Evolutionary conservation across 2,797 vertebrate genomes (phyloP).

Genomic region (Oryzias dopingdopingensis): DNA sequence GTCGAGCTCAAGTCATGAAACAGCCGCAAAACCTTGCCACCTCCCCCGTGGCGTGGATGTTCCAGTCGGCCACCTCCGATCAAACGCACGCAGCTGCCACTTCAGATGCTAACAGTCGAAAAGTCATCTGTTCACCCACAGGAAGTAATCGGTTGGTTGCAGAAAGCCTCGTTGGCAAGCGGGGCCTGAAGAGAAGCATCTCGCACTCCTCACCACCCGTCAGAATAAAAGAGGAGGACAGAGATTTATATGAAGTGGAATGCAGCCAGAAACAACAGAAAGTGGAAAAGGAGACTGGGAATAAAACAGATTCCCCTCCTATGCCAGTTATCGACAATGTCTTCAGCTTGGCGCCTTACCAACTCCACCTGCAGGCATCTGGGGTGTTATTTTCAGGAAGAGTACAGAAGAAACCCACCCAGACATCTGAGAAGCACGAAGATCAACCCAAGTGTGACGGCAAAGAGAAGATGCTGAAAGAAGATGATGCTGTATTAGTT

Average conservation of each 20-base stretch:
- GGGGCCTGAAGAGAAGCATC: constrained; percentile 43
- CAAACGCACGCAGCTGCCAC: constrained; percentile 19
- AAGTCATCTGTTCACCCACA: constrained; percentile 36
- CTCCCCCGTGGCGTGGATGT: constrained; percentile 51
- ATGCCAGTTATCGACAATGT: constrained; percentile 94
- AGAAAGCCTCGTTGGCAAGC: constrained; percentile 11
- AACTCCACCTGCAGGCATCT: constrained; percentile 74
- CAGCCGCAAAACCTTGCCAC: constrained; percentile 23
- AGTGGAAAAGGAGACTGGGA: constrained; percentile 30
- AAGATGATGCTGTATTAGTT: constrained; percentile 9
- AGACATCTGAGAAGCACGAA: constrained; percentile 16
- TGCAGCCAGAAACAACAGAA: constrained; percentile 46
- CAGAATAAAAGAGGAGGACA: constrained; percentile 50
- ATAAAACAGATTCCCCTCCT: constrained; percentile 73
- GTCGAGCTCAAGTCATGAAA: constrained; percentile 33
- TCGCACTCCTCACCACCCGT: constrained; percentile 40
- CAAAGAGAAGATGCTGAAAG: constrained; percentile 31
- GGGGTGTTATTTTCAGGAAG: constrained; percentile 43
- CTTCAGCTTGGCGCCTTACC: constrained; percentile 91
- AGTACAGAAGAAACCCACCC: constrained; percentile 17
- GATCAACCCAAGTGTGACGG: constrained; percentile 36
- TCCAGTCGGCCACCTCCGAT: constrained; percentile 18
- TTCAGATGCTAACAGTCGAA: constrained; percentile 17
- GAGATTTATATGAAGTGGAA: constrained; percentile 48
- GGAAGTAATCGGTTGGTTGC: constrained; percentile 24